Conservation (phyloP, 2,113 vertebrate genomes). For the Calonectris borealis region DNA sequence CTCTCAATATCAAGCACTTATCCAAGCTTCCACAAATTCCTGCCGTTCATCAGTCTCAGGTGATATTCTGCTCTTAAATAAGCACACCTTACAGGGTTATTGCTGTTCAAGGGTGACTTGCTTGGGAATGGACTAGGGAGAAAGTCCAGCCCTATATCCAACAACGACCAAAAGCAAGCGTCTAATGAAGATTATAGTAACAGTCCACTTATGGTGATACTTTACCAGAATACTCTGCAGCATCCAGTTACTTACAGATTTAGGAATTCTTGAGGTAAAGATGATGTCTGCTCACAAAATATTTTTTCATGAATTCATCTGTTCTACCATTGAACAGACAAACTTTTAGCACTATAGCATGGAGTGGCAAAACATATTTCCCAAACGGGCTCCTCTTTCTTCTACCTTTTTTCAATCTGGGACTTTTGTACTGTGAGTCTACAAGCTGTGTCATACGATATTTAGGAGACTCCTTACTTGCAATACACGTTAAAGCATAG, state of each 20-base stretch:
- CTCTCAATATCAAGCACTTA: not conserved
- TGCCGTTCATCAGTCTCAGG: not conserved
- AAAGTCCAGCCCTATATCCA: not conserved
- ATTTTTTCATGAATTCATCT: not conserved
- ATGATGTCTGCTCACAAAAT: not conserved
- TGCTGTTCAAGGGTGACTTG: not conserved
- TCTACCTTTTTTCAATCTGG: not conserved
- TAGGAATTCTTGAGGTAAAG: not conserved
- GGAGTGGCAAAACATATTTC: not conserved
- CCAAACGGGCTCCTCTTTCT: not conserved
- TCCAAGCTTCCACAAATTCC: not conserved
- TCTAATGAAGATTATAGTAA: not conserved
- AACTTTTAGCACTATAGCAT: not conserved
- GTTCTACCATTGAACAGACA: not conserved
- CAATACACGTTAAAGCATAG: not conserved
- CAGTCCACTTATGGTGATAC: not conserved
- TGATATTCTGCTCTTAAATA: not conserved
- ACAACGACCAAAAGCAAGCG: not conserved
- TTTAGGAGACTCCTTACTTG: not conserved
- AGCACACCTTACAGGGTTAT: not conserved
- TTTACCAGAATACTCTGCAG: not conserved
- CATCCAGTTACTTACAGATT: not conserved
- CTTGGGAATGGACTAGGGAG: not conserved
- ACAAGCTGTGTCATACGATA: not conserved
- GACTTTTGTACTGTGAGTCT: not conserved